Percentiles rank a stretch among this genome's conserved stretches.
Conservation (phyloP, 2,888 invertebrate genomes). For the Noctua janthina region DNA sequence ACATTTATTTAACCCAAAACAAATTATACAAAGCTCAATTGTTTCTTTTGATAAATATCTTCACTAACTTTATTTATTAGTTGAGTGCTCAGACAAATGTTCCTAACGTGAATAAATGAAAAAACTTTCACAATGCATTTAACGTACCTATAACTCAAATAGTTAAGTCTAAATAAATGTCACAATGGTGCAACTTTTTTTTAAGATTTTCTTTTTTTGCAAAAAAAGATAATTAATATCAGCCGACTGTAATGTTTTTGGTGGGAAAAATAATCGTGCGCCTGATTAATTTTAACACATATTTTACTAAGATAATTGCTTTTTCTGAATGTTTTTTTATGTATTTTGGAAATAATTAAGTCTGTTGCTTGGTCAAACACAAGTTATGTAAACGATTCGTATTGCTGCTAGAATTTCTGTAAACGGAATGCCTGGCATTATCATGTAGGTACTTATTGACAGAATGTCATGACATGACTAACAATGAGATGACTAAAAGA, state of each 20-base stretch:
- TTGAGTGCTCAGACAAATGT: conserved; percentile 46
- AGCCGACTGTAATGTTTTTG: background rate
- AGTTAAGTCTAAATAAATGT: conserved; percentile 29
- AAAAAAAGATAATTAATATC: background rate
- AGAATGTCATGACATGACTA: background rate
- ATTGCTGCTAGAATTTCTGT: background rate
- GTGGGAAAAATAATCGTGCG: background rate
- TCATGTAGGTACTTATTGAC: background rate
- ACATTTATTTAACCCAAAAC: conserved; percentile 18
- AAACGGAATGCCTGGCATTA: background rate
- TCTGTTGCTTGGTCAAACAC: background rate
- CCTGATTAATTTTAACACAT: background rate
- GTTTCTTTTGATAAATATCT: conserved; percentile 53
- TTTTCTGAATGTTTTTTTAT: background rate
- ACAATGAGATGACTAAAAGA: background rate
- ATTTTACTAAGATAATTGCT: background rate
- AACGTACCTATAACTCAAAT: conserved; percentile 31
- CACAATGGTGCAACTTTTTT: background rate
- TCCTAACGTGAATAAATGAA: conserved; percentile 50
- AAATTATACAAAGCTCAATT: conserved; percentile 34
- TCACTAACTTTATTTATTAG: conserved; percentile 55
- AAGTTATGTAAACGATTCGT: background rate
- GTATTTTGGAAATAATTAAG: background rate
- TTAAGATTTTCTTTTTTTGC: background rate
- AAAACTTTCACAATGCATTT: conserved; percentile 57